These are phyloP conservation scores for Drosophila bocqueti DNA, from an alignment of 1,140 invertebrate species.

Conservation along the genomic window DNA sequence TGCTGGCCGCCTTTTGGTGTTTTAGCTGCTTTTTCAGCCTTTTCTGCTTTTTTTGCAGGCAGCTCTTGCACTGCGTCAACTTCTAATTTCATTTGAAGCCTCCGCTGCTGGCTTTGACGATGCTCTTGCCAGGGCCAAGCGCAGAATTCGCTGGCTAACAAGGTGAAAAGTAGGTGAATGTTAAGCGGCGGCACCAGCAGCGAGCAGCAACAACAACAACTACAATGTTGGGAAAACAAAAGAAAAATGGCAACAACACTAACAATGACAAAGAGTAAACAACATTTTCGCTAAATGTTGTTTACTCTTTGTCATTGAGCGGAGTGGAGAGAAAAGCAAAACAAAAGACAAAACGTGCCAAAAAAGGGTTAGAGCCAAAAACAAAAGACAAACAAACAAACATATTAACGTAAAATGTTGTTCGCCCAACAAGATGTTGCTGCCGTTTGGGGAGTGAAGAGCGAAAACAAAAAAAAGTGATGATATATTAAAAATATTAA, in stretches of 20 bases:
- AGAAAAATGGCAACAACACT: constrained; percentile 68
- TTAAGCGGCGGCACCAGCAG: constrained; percentile 58
- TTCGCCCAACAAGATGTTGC: constrained; percentile 33
- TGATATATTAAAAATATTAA: neutral
- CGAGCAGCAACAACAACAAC: constrained; percentile 9
- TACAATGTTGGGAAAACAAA: constrained; percentile 69
- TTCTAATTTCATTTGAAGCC: constrained; percentile 80
- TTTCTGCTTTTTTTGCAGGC: neutral
- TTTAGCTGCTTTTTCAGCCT: constrained; percentile 25
- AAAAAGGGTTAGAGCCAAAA: constrained; percentile 62
- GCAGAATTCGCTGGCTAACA: constrained; percentile 63
- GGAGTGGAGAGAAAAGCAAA: constrained; percentile 31
- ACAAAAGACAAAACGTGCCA: constrained; percentile 45
- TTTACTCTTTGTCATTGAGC: too few relatives aligned
- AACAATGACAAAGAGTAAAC: constrained; percentile 81
- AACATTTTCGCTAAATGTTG: too few relatives aligned
- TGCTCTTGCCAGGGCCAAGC: constrained; percentile 72
- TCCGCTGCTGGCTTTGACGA: constrained; percentile 67
- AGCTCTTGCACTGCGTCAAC: constrained; percentile 71
- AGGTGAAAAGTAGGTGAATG: constrained; percentile 84
- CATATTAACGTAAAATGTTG: constrained; percentile 79
- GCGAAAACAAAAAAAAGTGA: too few relatives aligned
- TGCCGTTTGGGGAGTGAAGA: constrained; percentile 1
- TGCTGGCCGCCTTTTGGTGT: constrained; percentile 34
- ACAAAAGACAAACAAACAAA: constrained; percentile 77